Evolutionary conservation across 1,140 invertebrate species (phyloP).

Genomic region (Trypoxylus dichotomus): DNA sequence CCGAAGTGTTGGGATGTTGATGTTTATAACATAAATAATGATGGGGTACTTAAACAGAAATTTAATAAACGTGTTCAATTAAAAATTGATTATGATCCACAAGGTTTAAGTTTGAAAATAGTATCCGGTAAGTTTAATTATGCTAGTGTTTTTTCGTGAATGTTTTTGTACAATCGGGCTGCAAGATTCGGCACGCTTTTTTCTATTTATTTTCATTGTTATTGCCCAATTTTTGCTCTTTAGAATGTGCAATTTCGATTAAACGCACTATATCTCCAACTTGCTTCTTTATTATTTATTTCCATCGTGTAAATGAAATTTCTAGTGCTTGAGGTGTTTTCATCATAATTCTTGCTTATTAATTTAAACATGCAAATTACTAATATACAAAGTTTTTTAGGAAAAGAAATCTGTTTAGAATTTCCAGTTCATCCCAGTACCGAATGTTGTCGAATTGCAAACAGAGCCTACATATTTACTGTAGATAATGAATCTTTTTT

Average conservation of each 20-base stretch:
- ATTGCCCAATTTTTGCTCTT: conserved; percentile 1
- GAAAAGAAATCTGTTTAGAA: conserved; percentile 50
- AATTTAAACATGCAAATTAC: background rate
- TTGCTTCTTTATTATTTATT: background rate
- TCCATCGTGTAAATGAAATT: background rate
- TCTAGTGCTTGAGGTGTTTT: background rate
- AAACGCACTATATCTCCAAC: background rate
- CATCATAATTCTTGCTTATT: background rate
- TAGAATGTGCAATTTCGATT: background rate
- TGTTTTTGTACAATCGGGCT: background rate
- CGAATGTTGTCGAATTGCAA: conserved; percentile 69
- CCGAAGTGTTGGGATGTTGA: conserved; percentile 69
- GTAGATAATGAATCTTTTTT: conserved; percentile 65
- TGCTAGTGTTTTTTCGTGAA: background rate
- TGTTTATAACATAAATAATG: conserved; percentile 66
- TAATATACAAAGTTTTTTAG: conserved; percentile 29
- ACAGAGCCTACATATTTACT: conserved; percentile 69
- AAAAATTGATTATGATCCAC: conserved; percentile 74
- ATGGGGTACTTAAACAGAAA: conserved; percentile 66
- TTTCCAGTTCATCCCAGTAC: conserved; percentile 68
- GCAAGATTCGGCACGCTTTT: background rate
- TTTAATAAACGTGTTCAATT: conserved; percentile 69
- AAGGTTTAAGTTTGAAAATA: conserved; percentile 72
- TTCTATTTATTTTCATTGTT: conserved; percentile 17
- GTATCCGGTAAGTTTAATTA: conserved; percentile 57